Percentiles rank a stretch among this genome's conserved stretches.
Conservation (phyloP, 2,888 invertebrate species). For the Cryptosula pallasiana region DNA sequence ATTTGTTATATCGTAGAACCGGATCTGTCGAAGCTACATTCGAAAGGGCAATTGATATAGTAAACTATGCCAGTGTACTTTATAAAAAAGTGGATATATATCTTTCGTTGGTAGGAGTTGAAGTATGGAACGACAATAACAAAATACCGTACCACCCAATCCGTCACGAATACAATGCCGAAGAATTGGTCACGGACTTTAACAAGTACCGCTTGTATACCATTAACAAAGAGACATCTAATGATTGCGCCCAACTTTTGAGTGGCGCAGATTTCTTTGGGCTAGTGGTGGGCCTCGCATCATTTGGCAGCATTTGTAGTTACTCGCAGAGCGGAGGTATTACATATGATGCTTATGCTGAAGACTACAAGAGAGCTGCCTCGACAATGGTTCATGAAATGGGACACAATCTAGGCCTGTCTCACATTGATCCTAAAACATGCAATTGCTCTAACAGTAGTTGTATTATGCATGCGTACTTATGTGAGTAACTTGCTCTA, state of each 20-base stretch:
- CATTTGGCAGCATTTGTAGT: background rate
- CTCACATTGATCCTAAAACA: constrained; percentile 63
- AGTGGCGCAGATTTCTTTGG: background rate
- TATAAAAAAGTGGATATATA: constrained; percentile 92
- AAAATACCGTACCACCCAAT: constrained; percentile 64
- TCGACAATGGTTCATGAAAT: constrained; percentile 97
- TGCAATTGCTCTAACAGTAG: background rate
- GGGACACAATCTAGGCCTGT: constrained; percentile 99
- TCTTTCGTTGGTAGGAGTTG: constrained; percentile 89
- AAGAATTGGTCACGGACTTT: constrained; percentile 83
- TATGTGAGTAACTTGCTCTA: no score
- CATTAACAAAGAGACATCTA: constrained; percentile 75
- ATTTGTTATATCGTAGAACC: constrained; percentile 21
- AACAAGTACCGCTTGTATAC: constrained; percentile 76
- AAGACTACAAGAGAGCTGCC: constrained; percentile 65
- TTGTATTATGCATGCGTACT: background rate
- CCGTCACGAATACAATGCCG: constrained; percentile 63
- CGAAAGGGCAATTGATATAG: background rate
- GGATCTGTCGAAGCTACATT: background rate
- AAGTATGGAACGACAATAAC: constrained; percentile 86
- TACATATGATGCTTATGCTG: background rate
- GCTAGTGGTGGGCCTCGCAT: constrained; percentile 30
- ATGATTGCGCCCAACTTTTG: constrained; percentile 93
- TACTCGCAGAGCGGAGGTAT: background rate
- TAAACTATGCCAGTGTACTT: constrained; percentile 57